phyloP scores from a whole-genome alignment of 2,888 invertebrate species.

The Ryuthela nishihirai region DNA sequence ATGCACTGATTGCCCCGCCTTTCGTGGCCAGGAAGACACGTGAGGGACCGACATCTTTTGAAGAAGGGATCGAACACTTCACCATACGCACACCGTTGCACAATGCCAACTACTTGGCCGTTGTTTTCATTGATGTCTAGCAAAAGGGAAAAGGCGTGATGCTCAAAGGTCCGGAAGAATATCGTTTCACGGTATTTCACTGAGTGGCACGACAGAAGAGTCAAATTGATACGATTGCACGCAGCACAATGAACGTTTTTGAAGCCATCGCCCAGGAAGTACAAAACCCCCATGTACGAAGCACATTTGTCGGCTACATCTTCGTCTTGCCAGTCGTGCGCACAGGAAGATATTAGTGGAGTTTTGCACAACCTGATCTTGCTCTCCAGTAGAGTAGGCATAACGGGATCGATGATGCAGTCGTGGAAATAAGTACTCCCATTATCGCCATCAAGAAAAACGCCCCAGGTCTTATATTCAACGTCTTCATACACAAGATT shows the following conservation, averaged over 20 bases:
- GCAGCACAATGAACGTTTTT: slow-evolving; percentile 55
- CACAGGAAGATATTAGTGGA: slow-evolving; percentile 48
- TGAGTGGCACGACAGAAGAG: slow-evolving; percentile 46
- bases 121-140: slow-evolving; percentile 47
- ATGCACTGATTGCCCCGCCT: slow-evolving; percentile 46
- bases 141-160: slow-evolving; percentile 52
- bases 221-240: slow-evolving; percentile 52
- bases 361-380: slow-evolving; percentile 51
- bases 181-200: slow-evolving; percentile 36
- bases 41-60: slow-evolving; percentile 51
- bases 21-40: slow-evolving; percentile 47
- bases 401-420: slow-evolving; percentile 51
- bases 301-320: slow-evolving; percentile 49
- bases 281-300: slow-evolving; percentile 53
- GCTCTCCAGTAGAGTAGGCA: slow-evolving; percentile 48
- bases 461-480: slow-evolving; percentile 32
- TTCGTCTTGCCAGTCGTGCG: slow-evolving; percentile 50
- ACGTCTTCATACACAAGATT: slow-evolving; percentile 44
- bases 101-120: slow-evolving; percentile 45
- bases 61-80: slow-evolving; percentile 55
- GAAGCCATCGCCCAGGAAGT: slow-evolving; percentile 48
- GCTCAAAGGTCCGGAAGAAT: slow-evolving; percentile 44
- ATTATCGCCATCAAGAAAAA: slow-evolving; percentile 18
- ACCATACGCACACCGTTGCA: slow-evolving; percentile 39
- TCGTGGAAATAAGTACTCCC: slow-evolving; percentile 46